Evolutionary conservation across 1,140 invertebrate genomes (phyloP), one percentile per base, ranked within the genome.

Genomic region (Pogonomyrmex barbatus): DNA sequence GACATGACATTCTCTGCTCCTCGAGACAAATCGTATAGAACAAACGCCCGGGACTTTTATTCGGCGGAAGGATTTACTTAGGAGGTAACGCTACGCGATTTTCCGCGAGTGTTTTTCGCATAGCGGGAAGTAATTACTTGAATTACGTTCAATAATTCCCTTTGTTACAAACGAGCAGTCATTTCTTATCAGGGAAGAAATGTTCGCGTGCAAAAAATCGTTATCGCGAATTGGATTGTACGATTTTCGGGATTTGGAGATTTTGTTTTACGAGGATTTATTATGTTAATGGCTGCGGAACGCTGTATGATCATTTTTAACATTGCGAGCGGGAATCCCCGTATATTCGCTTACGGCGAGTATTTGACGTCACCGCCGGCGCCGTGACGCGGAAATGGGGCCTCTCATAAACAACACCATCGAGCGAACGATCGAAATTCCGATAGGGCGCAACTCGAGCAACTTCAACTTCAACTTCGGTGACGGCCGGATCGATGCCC

Each of bases 381-480:
- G 36, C 67, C 52, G 54, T 60, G 68, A 62, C 45, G 54, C 12
- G 67, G 60, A 73, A 83, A 73, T 73, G 36, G 30, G 8, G 17
- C 10, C 30, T 4, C 45, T 60, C 68, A 50, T 75, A 83, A 79
- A 79, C 77, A 79, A 60, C 68, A 54, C 42, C 56, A 24, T 60
- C 54, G 79, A 60, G 30, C 6, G 63, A 54, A 62, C 39, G 73
- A 76, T n/a, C 47, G 56, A 83, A 83, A 75, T 83, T 83, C 68
- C 79, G n/a, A 73, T 60, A 83, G 68, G 42, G 30, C 56, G 67
- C 79, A 73, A 83, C 79, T 83, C 62, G 42, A 58, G 68, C 52
- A 71, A 71, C 79, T 83, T 62, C 79, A 30, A 71, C 77, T 77
- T 77, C 58, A 39, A 73, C 77, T 78, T 78, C 42, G 56, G 42